Evolutionary conservation across 2,113 vertebrate species (phyloP).

Genomic region (Pyxicephalus adspersus): DNA sequence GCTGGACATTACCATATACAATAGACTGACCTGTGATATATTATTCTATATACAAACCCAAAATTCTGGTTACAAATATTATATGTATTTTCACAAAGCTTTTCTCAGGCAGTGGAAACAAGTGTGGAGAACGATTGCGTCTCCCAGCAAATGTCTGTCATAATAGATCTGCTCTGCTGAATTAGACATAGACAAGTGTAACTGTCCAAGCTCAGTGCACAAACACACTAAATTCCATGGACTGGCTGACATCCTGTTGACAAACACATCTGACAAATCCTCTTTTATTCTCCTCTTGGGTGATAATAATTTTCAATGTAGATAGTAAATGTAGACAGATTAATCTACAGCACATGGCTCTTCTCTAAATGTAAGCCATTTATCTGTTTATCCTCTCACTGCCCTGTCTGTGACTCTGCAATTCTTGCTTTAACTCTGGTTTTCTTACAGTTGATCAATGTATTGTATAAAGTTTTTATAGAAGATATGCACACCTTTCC

Average conservation of each 20-base stretch:
- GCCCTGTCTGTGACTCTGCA: background rate
- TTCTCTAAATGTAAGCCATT: slow-evolving; percentile 28
- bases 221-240: slow-evolving; percentile 39
- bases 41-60: no score
- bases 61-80: background rate
- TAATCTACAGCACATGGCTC: slow-evolving; percentile 26
- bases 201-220: slow-evolving; percentile 31
- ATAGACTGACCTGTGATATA: no score
- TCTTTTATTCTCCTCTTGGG: slow-evolving; percentile 17
- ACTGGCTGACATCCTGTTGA: slow-evolving; percentile 40
- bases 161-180: slow-evolving; percentile 21
- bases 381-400: slow-evolving; percentile 15
- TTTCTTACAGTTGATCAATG: no score
- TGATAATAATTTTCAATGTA: slow-evolving; percentile 48
- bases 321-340: slow-evolving; percentile 48
- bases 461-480: no score
- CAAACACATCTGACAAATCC: slow-evolving; percentile 50
- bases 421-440: no score
- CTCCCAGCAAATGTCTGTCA: slow-evolving; percentile 33
- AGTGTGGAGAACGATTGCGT: slow-evolving; percentile 41
- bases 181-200: slow-evolving; percentile 51
- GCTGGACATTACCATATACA: no score
- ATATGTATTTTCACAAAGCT: slow-evolving; percentile 6
- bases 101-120: slow-evolving; percentile 61
- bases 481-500: no score